These are phyloP conservation scores for Macrosiphum euphorbiae DNA, from an alignment of 2,888 invertebrate genomes.

Conservation along the genomic window DNA sequence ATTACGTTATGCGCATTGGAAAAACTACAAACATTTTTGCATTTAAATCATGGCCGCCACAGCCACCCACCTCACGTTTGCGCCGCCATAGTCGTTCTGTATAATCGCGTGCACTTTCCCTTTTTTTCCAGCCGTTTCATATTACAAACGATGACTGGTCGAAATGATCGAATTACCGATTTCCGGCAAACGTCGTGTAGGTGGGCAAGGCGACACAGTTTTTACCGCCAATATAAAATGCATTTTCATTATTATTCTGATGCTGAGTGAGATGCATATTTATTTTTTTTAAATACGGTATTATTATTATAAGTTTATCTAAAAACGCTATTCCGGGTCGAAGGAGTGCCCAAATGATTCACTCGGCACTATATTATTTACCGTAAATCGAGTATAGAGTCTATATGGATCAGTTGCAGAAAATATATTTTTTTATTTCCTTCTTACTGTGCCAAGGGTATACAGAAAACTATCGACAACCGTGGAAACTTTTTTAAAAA, in stretches of 20 bases:
- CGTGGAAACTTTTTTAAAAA: not conserved
- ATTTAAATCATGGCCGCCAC: slow-evolving; percentile 38
- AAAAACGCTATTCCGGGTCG: not conserved
- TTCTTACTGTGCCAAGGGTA: not conserved
- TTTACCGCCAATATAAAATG: not conserved
- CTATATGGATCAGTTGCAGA: not conserved
- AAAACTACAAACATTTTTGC: slow-evolving; percentile 14
- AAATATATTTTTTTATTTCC: not conserved
- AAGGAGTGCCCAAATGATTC: not conserved
- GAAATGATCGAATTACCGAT: slow-evolving; percentile 54
- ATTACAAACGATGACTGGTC: slow-evolving; percentile 45
- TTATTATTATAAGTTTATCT: not conserved
- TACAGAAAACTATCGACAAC: not conserved
- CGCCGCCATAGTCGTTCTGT: not conserved
- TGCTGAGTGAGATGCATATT: not conserved
- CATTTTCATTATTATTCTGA: not conserved
- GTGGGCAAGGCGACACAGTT: not conserved
- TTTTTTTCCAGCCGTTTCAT: slow-evolving; percentile 39
- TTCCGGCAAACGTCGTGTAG: slow-evolving; percentile 43
- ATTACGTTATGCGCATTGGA: slow-evolving; percentile 40
- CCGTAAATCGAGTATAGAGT: not conserved
- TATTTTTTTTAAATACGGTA: not conserved
- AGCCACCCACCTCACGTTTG: not conserved
- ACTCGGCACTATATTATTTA: not conserved
- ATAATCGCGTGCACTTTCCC: slow-evolving; percentile 57